phyloP scores from a whole-genome alignment of 2,113 vertebrate genomes.

The Macquaria australasica region DNA sequence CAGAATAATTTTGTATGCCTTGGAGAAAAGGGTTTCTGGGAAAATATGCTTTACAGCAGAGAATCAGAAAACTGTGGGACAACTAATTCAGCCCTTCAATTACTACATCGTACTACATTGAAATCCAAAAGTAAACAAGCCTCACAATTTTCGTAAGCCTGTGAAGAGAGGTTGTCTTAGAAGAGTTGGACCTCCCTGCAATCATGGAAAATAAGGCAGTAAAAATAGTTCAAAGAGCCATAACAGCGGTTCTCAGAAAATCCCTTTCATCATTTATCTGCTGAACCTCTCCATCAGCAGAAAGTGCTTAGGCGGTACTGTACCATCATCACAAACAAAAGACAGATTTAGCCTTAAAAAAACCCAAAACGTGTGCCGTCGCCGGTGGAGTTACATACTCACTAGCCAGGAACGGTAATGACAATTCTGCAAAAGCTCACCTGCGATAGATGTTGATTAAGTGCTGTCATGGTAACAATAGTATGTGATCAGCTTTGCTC shows the following conservation, averaged over 20 bases:
- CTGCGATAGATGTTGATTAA: constrained; percentile 63
- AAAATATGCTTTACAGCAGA: constrained; percentile 22
- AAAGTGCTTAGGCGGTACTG: constrained; percentile 66
- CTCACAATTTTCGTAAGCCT: constrained; percentile 47
- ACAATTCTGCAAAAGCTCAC: constrained; percentile 50
- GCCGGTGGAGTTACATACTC: constrained; percentile 31
- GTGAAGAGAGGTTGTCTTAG: constrained; percentile 59
- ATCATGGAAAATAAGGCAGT: constrained; percentile 81
- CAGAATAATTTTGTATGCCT: neutral
- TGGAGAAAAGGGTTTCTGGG: constrained; percentile 6
- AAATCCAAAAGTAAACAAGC: constrained; percentile 55
- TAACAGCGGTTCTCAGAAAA: constrained; percentile 75
- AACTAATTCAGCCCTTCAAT: constrained; percentile 39
- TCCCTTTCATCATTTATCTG: constrained; percentile 85
- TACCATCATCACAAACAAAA: constrained; percentile 76
- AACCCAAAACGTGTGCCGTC: neutral
- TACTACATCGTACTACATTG: constrained; percentile 36
- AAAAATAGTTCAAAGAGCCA: constrained; percentile 83
- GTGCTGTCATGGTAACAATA: constrained; percentile 70
- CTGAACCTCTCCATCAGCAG: constrained; percentile 82
- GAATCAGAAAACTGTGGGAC: constrained; percentile 17
- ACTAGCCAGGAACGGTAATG: constrained; percentile 33
- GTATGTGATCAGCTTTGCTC: constrained; percentile 55
- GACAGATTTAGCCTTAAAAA: constrained; percentile 64
- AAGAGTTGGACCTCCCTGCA: constrained; percentile 70